These are phyloP conservation scores for Eremobia ochroleuca DNA, from an alignment of 2,888 invertebrate genomes.

Conservation along the genomic window DNA sequence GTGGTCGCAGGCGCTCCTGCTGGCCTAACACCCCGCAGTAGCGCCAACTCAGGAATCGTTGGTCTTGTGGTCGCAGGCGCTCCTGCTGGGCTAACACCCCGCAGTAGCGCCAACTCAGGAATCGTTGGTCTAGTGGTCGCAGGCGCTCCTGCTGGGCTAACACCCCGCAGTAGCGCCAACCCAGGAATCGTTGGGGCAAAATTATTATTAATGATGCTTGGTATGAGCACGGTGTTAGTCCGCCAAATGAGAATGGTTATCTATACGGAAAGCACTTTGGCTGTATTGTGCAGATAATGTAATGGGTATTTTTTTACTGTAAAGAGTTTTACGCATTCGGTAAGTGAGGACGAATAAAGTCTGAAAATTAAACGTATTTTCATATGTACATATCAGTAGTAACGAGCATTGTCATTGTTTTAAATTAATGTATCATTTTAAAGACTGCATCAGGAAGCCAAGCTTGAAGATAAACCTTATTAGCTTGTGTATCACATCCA, in stretches of 20 bases:
- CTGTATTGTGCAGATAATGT: neutral
- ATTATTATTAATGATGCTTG: neutral
- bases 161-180: no score
- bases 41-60: no score
- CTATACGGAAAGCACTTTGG: neutral
- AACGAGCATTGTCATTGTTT: neutral
- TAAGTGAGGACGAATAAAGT: neutral
- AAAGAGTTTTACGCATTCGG: neutral
- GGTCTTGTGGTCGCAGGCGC: no score
- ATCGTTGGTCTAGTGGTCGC: no score
- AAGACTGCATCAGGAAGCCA: neutral
- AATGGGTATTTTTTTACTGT: neutral
- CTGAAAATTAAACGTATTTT: neutral
- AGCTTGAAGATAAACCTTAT: slow-evolving; percentile 1
- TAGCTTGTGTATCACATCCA: slow-evolving; percentile 11
- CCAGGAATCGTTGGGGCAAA: no score
- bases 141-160: no score
- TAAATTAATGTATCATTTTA: neutral
- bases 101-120: no score
- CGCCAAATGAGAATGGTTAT: slow-evolving; percentile 8
- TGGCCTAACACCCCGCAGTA: no score
- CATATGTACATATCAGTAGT: neutral
- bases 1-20: no score
- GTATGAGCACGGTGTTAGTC: neutral
- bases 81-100: no score